phyloP scores from a whole-genome alignment of 2,888 invertebrate genomes.

The Pyrgus malvae region DNA sequence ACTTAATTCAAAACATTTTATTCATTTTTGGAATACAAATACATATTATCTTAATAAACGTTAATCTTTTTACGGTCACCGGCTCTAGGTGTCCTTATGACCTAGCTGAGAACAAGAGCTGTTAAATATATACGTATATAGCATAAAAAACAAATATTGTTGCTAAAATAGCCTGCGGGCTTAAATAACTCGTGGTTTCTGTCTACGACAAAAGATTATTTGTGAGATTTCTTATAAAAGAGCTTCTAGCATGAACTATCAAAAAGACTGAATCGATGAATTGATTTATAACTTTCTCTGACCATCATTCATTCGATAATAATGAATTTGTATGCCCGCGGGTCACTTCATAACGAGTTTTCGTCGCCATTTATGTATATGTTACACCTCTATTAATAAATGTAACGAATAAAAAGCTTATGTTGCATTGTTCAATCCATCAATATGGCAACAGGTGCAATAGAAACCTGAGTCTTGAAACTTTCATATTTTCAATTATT shows the following conservation, averaged over 20 bases:
- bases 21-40: too few species aligned
- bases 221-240: background rate
- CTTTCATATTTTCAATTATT: background rate
- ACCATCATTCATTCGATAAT: constrained; percentile 13
- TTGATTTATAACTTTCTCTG: constrained; percentile 30
- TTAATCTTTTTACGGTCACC: too few species aligned
- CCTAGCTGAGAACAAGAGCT: too few species aligned
- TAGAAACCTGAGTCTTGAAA: background rate
- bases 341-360: constrained; percentile 18
- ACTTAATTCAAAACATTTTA: too few species aligned
- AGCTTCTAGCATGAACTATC: constrained; percentile 14
- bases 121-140: too few species aligned
- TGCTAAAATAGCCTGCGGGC: too few species aligned
- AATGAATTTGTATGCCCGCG: constrained; percentile 14
- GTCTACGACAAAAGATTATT: too few species aligned
- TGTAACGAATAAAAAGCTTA: background rate
- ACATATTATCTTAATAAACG: too few species aligned
- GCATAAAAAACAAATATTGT: too few species aligned
- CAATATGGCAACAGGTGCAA: background rate
- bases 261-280: constrained; percentile 16
- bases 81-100: too few species aligned
- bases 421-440: constrained; percentile 6
- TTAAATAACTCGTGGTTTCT: too few species aligned
- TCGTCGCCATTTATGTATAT: constrained; percentile 6
- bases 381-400: constrained; percentile 11